Base-by-base conservation (phyloP, 2,113 vertebrate genomes). In the Eptesicus fuscus region DNA sequence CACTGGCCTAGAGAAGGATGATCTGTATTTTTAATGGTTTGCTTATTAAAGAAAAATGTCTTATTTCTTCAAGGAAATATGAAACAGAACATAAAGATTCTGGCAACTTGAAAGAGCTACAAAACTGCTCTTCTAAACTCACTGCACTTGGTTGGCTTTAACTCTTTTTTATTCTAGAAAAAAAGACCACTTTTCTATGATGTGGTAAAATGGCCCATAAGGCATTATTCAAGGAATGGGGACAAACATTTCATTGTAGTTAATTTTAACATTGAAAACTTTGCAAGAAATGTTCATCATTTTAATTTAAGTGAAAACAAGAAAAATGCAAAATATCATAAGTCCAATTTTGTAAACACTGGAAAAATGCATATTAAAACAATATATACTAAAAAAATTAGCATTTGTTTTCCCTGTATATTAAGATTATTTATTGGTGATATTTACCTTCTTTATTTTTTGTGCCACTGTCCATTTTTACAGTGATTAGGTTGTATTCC, bases 231-330 rank as follows among this genome's bases (percentile, higher is more conserved):
- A 74, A 67, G 23, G 67, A 73, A 70, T 10, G 3, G 9, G 10
- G 25, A 65, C 49, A 92, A 95, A 47, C 12, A 49, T 35, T 94
- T 80, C 4, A 35, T 59, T 87, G 91, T 91, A 30, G 25, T 93
- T 79, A 20, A 88, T 90, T 63, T 92, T 82, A 91, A 70, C 42
- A 79, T 44, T 59, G 44, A 95, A 83, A 80, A 51, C 9, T 56
- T 76, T 80, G 2, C 35, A 87, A 79, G 30, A 91, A 85, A 80
- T 90, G 9, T 70, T 76, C 59, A 87, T 89, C 53, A 96, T 94
- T 91, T 94, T 95, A 88, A 56, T 71, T 90, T 51, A 85, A 59
- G 28, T 73, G 51, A n/a, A 88, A 78, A 56, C 87, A 83, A 82
- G 51, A 9, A 78, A 78, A 91, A 56, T 32, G 12, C 4, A 51